Evolutionary conservation across 2,797 vertebrate species (phyloP).

Genomic region (Sandelia bainsii): DNA sequence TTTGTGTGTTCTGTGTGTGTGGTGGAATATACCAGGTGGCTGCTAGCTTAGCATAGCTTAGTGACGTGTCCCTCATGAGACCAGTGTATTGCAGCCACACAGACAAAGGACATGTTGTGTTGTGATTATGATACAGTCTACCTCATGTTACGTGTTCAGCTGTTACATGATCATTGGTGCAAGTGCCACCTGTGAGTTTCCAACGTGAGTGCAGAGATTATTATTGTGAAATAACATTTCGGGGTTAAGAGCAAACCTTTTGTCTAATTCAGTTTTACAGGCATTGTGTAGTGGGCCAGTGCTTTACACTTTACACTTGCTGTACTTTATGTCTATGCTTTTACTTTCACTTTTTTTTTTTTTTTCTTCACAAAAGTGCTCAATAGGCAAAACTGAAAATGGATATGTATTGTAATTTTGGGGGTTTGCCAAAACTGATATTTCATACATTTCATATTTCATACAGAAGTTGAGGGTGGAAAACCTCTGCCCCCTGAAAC

Average conservation of each 20-base stretch:
- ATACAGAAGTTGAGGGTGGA: not conserved
- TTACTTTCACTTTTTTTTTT: not conserved
- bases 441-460: not conserved
- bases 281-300: not conserved
- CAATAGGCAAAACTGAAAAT: not conserved
- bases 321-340: not conserved
- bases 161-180: slow-evolving; percentile 40
- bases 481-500: not conserved
- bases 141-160: slow-evolving; percentile 11
- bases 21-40: slow-evolving; percentile 32
- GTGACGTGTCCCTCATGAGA: slow-evolving; percentile 34
- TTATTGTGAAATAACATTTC: slow-evolving; percentile 31
- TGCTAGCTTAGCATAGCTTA: slow-evolving; percentile 37
- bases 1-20: not conserved
- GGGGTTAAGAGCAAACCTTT: slow-evolving; percentile 31
- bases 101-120: slow-evolving; percentile 68
- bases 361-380: too few relatives aligned
- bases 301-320: not conserved
- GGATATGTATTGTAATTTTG: not conserved
- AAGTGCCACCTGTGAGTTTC: slow-evolving; percentile 30
- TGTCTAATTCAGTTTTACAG: not conserved
- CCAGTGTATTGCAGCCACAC: slow-evolving; percentile 21
- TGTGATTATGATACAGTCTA: slow-evolving; percentile 47
- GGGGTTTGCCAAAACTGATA: not conserved
- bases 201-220: slow-evolving; percentile 10